Evolutionary conservation across 2,113 vertebrate genomes (phyloP).

Genomic region (Pelecanoides urinatrix): DNA sequence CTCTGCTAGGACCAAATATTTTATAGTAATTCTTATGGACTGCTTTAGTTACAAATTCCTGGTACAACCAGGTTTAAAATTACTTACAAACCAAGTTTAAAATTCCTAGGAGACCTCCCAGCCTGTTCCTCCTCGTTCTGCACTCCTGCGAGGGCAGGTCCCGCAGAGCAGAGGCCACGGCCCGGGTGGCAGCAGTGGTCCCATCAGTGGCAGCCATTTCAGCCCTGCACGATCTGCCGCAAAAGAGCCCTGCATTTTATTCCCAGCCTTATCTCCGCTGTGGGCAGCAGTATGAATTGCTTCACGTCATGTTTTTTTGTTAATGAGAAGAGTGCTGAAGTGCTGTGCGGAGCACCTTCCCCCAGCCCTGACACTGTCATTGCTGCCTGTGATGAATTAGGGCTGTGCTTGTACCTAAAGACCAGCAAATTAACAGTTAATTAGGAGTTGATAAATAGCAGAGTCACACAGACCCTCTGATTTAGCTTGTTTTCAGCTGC

Average conservation of each 20-base stretch:
- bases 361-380: slow-evolving; percentile 40
- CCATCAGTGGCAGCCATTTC: not conserved
- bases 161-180: not conserved
- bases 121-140: not conserved
- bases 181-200: not conserved
- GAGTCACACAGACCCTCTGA: slow-evolving; percentile 50
- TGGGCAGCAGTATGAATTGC: not conserved
- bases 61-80: not conserved
- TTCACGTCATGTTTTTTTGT: not conserved
- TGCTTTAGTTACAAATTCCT: not conserved
- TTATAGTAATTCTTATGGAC: not conserved
- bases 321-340: slow-evolving; percentile 2
- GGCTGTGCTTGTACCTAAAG: slow-evolving; percentile 78
- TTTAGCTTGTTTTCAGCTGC: slow-evolving; percentile 52
- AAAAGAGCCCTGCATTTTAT: not conserved
- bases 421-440: slow-evolving; percentile 84
- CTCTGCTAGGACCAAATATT: not conserved
- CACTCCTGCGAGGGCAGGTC: not conserved
- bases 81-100: not conserved
- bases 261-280: not conserved
- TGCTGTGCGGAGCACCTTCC: not conserved
- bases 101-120: not conserved
- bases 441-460: slow-evolving; percentile 85
- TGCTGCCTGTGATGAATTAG: slow-evolving; percentile 78
- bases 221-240: not conserved